Base-by-base conservation (phyloP, 1,140 invertebrate species). In the Drosophila athabasca region DNA sequence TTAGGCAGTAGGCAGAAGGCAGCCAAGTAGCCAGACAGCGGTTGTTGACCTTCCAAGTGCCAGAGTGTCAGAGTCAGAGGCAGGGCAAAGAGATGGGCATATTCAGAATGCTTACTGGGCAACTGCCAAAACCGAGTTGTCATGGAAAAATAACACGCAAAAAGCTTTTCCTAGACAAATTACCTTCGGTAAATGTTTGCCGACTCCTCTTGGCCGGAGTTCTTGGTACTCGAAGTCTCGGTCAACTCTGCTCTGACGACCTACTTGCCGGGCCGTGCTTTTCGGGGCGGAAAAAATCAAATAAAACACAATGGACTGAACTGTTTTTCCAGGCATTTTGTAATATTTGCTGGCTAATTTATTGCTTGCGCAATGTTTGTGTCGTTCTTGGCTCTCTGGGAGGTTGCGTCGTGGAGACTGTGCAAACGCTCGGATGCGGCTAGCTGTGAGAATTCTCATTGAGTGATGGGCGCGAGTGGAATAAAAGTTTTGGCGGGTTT, bases 301-400 rank as follows among this genome's bases (percentile, higher is more conserved):
- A 76, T 55, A 41, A 58, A 82, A 29, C 49, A 76, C 51, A 69
- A 69, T 70, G 65, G 52, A 39, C 62, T 61, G 73, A 82, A 78
- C 73, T 62, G 75, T 87, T 78, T 72, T 83, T 62, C 78, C 69
- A 60, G 54, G 17, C 73, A 59, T 72, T 57, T 59, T 75, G 11
- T 3, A 39, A 11, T 39, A 75, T 87, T 87, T 87, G 74, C 80
- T 79, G 83, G 55, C 62, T 76, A 87, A 87, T 79, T 82, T 88
- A 88, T 79, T 88, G 79, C 82, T 85, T 87, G 72, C 78, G 70
- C 74, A 78, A 82, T 69, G 70, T 68, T 79, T 70, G 65, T 53
- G 51, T 60, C 52, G 44, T 46, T 57, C 64, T 76, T 75, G 39
- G 62, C 61, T 57, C n/a, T 50, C 29, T 4, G 41, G 17, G 31